These are phyloP conservation scores for Lasioglossum malachurum DNA, from an alignment of 2,888 invertebrate species.

Conservation along the genomic window DNA sequence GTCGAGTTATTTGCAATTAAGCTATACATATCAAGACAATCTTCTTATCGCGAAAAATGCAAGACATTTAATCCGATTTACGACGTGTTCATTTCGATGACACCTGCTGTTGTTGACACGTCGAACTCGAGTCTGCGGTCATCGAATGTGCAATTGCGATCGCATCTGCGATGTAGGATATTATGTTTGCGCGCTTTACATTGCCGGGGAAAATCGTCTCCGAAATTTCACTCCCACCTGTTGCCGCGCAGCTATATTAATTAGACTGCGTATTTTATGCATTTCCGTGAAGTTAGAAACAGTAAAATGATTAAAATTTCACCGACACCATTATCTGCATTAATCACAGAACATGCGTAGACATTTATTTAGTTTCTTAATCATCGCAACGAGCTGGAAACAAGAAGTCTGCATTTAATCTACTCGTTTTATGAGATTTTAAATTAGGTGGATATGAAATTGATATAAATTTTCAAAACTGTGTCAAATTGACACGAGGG, in stretches of 20 bases:
- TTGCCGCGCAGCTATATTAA: no score
- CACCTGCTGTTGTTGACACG: conserved; percentile 16
- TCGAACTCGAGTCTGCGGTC: background rate
- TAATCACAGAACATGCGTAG: background rate
- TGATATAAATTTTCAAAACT: no score
- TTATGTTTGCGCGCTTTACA: background rate
- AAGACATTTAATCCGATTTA: background rate
- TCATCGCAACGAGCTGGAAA: no score
- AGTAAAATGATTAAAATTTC: background rate
- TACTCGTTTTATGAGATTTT: no score
- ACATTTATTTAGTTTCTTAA: no score
- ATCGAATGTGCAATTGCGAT: background rate
- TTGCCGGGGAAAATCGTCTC: no score
- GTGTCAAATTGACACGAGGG: no score
- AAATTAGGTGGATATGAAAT: no score
- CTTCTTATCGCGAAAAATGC: background rate
- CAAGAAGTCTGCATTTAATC: no score
- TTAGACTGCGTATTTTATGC: no score
- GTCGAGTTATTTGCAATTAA: background rate
- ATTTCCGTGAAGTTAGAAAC: background rate
- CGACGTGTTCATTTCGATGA: background rate
- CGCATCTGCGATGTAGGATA: background rate
- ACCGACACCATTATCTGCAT: background rate
- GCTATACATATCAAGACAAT: background rate
- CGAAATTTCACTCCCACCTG: no score